Base-by-base conservation (phyloP, 2,797 vertebrate species). In the Characodon lateralis region DNA sequence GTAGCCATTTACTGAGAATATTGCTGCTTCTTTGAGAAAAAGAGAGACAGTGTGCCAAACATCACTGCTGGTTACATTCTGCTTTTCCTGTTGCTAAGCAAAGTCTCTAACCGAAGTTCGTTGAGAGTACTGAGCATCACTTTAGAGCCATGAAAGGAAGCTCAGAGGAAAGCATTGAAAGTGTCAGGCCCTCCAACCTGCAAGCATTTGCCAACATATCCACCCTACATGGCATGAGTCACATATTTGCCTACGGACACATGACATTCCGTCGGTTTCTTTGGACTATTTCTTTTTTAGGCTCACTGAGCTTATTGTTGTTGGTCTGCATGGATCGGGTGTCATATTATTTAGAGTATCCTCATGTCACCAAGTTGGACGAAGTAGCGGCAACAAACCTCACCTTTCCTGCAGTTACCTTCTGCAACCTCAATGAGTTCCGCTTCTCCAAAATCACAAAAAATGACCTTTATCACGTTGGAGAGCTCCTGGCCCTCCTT, bases 401-500 rank as follows among this genome's bases (percentile, higher is more conserved):
- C 84, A 97, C 96, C 80, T 97, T 97, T 89, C 97, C 97, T 1
- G 93, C 97, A 1, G 87, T 97, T 81, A 97, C 97, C 83, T 94
- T 97, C 92, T 97, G 97, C 89, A 97, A 97, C 93, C 96, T 97
- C 88, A 97, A 97, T 9, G 96, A 96, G 91, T 97, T 97, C 87
- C 96, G 97, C 84, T 97, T 97, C 95, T 97, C 97, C 81, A 95
- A 94, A 91, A 96, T 97, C 92, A 96, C 96, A 81, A 95, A 91
- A 88, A 97, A 97, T 65, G 97, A 97, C 92, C 95, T 97, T 76
- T 97, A 96, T 93, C 97, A 97, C 10, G 97, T 96, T 12, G 97
- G 96, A 22, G 96, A 96, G 88, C 94, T 97, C 76, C 94, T 97
- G 84, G 96, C 96, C 20, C 94, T 97, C 83, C 96, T 97, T 53